Percentiles rank a stretch among this genome's conserved stretches.
phyloP scores from a whole-genome alignment of 2,888 invertebrate species.

The Automeris io region DNA sequence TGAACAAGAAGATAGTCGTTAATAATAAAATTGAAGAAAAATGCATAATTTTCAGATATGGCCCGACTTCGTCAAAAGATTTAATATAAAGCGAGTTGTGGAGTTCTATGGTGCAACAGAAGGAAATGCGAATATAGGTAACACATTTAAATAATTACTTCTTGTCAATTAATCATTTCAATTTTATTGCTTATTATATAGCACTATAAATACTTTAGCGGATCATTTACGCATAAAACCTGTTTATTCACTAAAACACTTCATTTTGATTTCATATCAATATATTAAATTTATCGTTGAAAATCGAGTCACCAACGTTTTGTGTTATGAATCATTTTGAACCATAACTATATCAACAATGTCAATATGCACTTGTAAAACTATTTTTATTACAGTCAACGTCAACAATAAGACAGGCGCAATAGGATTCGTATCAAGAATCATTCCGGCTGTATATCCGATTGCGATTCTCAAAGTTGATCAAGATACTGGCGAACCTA shows the following conservation, averaged over 20 bases:
- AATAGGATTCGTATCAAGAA: conserved; percentile 95
- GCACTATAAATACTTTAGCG: too few species aligned
- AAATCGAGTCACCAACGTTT: too few species aligned
- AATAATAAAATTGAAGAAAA: not conserved
- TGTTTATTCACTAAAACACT: too few species aligned
- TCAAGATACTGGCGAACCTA: conserved; percentile 91
- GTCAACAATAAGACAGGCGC: conserved; percentile 95
- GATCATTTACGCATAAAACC: too few species aligned
- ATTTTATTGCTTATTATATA: too few species aligned
- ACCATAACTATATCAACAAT: too few species aligned
- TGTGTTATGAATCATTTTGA: too few species aligned
- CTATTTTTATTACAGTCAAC: conserved; percentile 82
- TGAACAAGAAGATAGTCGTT: too few species aligned
- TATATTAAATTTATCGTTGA: too few species aligned
- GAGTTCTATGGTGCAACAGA: conserved; percentile 99
- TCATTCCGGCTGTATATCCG: conserved; percentile 93
- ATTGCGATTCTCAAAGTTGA: conserved; percentile 96
- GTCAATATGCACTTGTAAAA: not conserved
- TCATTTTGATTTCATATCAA: too few species aligned
- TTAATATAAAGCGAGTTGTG: conserved; percentile 88
- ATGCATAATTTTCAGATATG: conserved; percentile 82
- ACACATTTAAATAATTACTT: conserved; percentile 15
- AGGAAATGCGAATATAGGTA: conserved; percentile 97
- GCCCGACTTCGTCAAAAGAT: conserved; percentile 91
- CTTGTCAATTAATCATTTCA: too few species aligned